These are phyloP conservation scores for Geophilus truncorum DNA, from an alignment of 2,888 invertebrate genomes.

Conservation along the genomic window DNA sequence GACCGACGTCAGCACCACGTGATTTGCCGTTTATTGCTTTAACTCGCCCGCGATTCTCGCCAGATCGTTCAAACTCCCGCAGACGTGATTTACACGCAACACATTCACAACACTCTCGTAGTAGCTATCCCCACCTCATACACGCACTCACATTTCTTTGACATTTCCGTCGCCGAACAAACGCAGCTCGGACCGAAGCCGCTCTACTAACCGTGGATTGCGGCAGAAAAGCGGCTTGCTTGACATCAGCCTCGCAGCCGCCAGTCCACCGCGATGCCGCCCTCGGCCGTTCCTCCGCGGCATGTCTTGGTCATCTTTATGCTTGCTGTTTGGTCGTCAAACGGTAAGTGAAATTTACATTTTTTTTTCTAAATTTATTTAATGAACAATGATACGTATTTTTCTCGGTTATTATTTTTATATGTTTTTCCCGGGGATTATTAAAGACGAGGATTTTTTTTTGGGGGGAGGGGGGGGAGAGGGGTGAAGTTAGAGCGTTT, in stretches of 20 bases:
- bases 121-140: constrained; percentile 19
- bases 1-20: constrained; percentile 33
- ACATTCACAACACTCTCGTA: constrained; percentile 12
- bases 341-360: not conserved
- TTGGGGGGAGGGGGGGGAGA: too few species aligned
- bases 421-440: too few species aligned
- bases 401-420: too few species aligned
- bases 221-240: not conserved
- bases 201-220: constrained; percentile 3
- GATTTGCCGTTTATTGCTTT: constrained; percentile 33
- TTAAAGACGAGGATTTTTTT: too few species aligned
- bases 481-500: too few species aligned
- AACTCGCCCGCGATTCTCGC: constrained; percentile 33
- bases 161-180: not conserved
- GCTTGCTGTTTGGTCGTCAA: not conserved
- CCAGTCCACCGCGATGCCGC: constrained; percentile 5
- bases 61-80: constrained; percentile 33
- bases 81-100: constrained; percentile 34
- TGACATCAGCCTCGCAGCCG: not conserved
- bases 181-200: not conserved
- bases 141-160: constrained; percentile 22
- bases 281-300: constrained; percentile 1
- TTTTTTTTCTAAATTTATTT: not conserved
- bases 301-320: not conserved
- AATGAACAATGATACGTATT: too few species aligned